Base-by-base conservation (phyloP, 2,888 invertebrate species). In the Lapara coniferarum region DNA sequence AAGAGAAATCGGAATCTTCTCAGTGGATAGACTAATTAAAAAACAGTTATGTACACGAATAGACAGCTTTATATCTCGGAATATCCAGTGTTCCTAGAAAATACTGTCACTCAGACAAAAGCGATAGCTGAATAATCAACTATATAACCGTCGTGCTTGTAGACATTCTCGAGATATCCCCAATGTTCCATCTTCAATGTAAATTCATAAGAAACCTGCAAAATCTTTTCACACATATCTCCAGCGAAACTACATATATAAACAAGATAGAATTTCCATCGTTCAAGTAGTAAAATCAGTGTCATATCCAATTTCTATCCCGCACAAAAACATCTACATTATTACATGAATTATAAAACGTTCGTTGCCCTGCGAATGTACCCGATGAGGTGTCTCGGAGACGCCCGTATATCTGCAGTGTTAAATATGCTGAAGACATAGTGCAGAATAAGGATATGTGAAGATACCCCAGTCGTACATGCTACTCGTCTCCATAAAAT, bases 351-450 rank as follows among this genome's bases (percentile, higher is more conserved):
- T 69, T 69, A 69, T 69, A 53, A 69, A 69, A 53, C 53, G 68
- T 59, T 69, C 68, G 71, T 63, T 63, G 63, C 57, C 70, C 67
- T 49, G 37, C 44, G 59, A 69, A 69, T 19, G 66, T 71, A 72
- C 72, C 71, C 68, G 71, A 72, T 72, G 55, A 70, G 70, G 68
- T 70, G 74, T 72, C 74, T 69, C 69, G 14, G 68, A 71, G 70
- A 67, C 69, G 71, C 51, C 37, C 59, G 51, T 69, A 69, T 69
- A 63, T 69, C 56, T 70, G 44, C 63, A 10, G 52, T 52, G 52
- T 52, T 37, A 49, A 37, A 63, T 63, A 59, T 69, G 68, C 10
- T 63, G 16, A 44, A n/a, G 53, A 14, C 14, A 14, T 19, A 16
- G 46, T 46, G 14, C 10, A 30, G n/a, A 10, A 2, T 37, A 30